phyloP scores from a whole-genome alignment of 2,797 vertebrate genomes.

The Danio jaintianensis region DNA sequence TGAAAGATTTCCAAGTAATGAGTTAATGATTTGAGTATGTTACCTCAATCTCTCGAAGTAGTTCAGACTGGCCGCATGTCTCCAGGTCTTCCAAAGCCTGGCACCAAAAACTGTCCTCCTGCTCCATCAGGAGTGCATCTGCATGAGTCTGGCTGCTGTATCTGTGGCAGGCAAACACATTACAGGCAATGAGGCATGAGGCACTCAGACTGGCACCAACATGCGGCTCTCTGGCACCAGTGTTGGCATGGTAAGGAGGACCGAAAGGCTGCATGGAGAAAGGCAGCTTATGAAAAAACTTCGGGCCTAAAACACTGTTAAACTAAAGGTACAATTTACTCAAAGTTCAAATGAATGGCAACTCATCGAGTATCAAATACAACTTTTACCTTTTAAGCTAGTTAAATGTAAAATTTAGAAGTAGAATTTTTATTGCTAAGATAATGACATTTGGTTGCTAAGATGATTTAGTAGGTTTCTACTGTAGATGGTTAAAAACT shows the following conservation, averaged over 20 bases:
- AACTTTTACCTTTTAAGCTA: no score
- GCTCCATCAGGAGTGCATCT: slow-evolving; percentile 86
- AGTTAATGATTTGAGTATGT: slow-evolving; percentile 29
- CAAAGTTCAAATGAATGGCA: background rate
- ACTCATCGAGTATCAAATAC: background rate
- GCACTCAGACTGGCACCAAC: background rate
- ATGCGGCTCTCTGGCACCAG: slow-evolving; percentile 26
- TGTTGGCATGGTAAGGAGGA: slow-evolving; percentile 14
- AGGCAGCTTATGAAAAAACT: background rate
- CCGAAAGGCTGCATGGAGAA: background rate
- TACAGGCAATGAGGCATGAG: slow-evolving; percentile 48
- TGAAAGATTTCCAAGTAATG: background rate
- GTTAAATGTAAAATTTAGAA: no score
- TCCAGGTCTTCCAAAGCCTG: slow-evolving; percentile 97
- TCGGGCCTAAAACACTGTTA: background rate
- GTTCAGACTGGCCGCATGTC: slow-evolving; percentile 96
- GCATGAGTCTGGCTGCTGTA: slow-evolving; percentile 81
- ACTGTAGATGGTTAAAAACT: background rate
- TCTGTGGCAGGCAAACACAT: slow-evolving; percentile 52
- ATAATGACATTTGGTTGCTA: no score
- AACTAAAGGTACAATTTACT: background rate
- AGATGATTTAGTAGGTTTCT: background rate
- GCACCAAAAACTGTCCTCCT: slow-evolving; percentile 95
- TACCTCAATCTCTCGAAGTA: slow-evolving; percentile 97
- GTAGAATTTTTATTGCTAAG: no score